Percentiles rank a stretch among this genome's conserved stretches.
phyloP scores from a whole-genome alignment of 1,140 invertebrate genomes.

The Ruditapes philippinarum region DNA sequence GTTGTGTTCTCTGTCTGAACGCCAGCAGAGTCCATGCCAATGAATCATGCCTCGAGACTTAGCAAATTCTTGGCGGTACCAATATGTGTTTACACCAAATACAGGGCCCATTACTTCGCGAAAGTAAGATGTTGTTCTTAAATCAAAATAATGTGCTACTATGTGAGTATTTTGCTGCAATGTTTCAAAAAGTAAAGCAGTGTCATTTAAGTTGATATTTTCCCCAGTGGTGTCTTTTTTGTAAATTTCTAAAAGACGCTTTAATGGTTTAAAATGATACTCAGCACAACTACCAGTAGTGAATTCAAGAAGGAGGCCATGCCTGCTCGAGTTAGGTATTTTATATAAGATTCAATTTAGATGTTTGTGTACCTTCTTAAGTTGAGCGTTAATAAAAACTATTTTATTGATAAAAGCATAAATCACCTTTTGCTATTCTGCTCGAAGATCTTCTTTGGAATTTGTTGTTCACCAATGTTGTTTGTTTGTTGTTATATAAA shows the following conservation, averaged over 20 bases:
- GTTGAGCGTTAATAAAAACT: constrained; percentile 59
- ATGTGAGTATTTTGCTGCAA: too few relatives aligned
- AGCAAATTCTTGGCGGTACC: constrained; percentile 28
- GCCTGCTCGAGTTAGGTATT: constrained; percentile 64
- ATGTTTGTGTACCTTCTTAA: constrained; percentile 50
- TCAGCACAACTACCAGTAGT: constrained; percentile 56
- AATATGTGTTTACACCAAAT: constrained; percentile 41
- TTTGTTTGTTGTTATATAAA: constrained; percentile 54
- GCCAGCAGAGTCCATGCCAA: constrained; percentile 40
- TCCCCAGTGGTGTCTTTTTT: neutral
- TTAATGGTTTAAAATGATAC: constrained; percentile 52
- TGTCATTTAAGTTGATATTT: constrained; percentile 25
- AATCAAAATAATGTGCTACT: too few relatives aligned
- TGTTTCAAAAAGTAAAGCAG: neutral
- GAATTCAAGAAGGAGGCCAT: constrained; percentile 51
- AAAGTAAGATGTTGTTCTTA: neutral
- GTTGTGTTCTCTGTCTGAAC: constrained; percentile 7
- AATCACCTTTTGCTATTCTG: constrained; percentile 50
- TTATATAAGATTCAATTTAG: constrained; percentile 57
- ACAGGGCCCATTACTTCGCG: constrained; percentile 20
- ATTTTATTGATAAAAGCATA: constrained; percentile 60
- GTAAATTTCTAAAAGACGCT: constrained; percentile 45
- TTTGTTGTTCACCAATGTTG: constrained; percentile 59
- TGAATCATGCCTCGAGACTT: constrained; percentile 38
- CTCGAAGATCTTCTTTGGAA: constrained; percentile 53